Evolutionary conservation across 2,113 vertebrate genomes (phyloP).

Genomic region (Diadophis punctatus): DNA sequence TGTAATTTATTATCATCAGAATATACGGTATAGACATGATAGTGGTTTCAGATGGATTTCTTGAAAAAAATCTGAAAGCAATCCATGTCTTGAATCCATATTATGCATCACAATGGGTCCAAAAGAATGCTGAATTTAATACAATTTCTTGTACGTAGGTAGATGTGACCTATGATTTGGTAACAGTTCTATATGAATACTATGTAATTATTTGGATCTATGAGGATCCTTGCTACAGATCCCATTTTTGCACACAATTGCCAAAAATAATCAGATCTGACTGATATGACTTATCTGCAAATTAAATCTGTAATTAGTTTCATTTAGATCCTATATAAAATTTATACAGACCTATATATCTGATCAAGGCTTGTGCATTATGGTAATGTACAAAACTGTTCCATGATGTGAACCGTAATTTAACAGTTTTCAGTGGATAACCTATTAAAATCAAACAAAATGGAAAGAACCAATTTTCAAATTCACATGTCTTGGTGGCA

Average conservation of each 20-base stretch:
- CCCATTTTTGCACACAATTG: not conserved
- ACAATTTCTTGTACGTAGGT: not conserved
- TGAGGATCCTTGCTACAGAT: not conserved
- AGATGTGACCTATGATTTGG: not conserved
- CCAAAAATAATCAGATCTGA: not conserved
- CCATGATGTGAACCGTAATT: not conserved
- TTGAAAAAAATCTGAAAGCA: not conserved
- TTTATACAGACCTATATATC: not conserved
- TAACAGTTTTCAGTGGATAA: not conserved
- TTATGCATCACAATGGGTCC: not conserved
- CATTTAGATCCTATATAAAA: not conserved
- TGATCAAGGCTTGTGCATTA: not conserved
- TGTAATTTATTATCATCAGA: not conserved
- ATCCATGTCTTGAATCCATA: not conserved
- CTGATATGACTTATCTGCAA: not conserved
- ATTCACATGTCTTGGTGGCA: not conserved
- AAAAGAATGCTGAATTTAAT: not conserved
- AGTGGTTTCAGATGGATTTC: not conserved
- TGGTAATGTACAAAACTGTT: not conserved
- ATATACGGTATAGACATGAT: not conserved
- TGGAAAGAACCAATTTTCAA: not conserved
- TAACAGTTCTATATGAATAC: not conserved
- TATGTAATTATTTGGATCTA: not conserved
- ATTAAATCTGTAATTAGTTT: not conserved
- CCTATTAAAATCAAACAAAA: not conserved